Percentiles rank a stretch among this genome's conserved stretches.
Conservation (phyloP, 1,140 invertebrate species). For the Halesus radiatus region DNA sequence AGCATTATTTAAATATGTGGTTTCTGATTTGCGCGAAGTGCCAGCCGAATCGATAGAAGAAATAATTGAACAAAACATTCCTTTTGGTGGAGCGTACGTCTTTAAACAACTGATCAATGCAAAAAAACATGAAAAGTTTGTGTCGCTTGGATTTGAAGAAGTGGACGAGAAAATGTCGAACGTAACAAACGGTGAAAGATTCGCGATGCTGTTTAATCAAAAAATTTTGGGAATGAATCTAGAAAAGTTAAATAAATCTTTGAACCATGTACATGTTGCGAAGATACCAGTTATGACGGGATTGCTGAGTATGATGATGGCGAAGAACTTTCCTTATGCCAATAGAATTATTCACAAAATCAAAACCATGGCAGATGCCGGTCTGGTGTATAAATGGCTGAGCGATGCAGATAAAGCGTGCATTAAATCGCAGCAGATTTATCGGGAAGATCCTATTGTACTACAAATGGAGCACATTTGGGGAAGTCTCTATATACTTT, state of each 20-base stretch:
- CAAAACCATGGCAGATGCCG: neutral
- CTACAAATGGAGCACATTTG: slow-evolving; percentile 20
- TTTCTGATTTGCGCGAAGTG: neutral
- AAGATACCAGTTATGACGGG: neutral
- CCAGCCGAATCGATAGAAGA: neutral
- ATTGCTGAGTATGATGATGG: neutral
- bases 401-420: neutral
- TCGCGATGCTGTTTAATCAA: neutral
- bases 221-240: neutral
- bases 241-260: slow-evolving; percentile 9
- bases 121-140: too few species aligned
- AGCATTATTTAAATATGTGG: neutral
- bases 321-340: slow-evolving; percentile 23
- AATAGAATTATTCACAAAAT: neutral
- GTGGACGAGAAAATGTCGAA: neutral
- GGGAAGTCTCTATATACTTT: slow-evolving; percentile 11
- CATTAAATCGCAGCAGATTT: neutral
- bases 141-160: too few species aligned
- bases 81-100: neutral
- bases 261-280: neutral
- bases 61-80: slow-evolving; percentile 5
- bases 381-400: slow-evolving; percentile 7
- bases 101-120: too few species aligned
- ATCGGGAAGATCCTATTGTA: neutral
- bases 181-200: slow-evolving; percentile 1